phyloP scores from a whole-genome alignment of 2,113 vertebrate species.

The Phalacrocorax aristotelis region DNA sequence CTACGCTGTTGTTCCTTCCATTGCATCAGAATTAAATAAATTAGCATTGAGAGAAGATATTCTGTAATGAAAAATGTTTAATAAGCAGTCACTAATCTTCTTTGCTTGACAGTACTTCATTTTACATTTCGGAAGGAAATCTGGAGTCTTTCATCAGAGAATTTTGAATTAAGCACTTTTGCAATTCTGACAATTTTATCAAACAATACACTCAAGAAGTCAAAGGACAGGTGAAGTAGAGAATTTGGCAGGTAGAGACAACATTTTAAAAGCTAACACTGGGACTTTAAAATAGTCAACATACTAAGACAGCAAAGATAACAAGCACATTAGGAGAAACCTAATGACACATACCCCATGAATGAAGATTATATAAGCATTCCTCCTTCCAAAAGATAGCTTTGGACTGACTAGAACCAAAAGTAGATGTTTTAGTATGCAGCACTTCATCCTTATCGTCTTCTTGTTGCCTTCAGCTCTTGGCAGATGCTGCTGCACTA shows the following conservation, averaged over 20 bases:
- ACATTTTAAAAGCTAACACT: not conserved
- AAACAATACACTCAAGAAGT: not conserved
- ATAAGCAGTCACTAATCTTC: not conserved
- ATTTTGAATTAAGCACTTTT: not conserved
- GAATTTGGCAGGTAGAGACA: not conserved
- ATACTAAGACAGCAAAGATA: not conserved
- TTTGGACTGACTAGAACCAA: not conserved
- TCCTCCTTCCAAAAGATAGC: not conserved
- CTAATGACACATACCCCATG: not conserved
- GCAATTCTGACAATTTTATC: not conserved
- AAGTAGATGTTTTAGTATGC: not conserved
- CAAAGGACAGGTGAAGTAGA: not conserved
- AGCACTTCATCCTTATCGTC: not conserved
- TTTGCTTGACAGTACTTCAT: not conserved
- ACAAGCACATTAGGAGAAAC: not conserved
- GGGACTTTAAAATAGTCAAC: not conserved
- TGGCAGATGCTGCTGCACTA: not conserved
- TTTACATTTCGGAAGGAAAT: not conserved
- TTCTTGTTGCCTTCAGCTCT: not conserved
- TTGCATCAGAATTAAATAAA: not conserved
- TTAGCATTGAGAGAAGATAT: not conserved
- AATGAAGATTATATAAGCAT: not conserved
- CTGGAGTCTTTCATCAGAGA: not conserved
- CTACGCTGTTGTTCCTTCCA: not conserved
- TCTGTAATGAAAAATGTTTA: not conserved